Conservation (phyloP, 2,797 vertebrate species). For the Tragopan temminckii region DNA sequence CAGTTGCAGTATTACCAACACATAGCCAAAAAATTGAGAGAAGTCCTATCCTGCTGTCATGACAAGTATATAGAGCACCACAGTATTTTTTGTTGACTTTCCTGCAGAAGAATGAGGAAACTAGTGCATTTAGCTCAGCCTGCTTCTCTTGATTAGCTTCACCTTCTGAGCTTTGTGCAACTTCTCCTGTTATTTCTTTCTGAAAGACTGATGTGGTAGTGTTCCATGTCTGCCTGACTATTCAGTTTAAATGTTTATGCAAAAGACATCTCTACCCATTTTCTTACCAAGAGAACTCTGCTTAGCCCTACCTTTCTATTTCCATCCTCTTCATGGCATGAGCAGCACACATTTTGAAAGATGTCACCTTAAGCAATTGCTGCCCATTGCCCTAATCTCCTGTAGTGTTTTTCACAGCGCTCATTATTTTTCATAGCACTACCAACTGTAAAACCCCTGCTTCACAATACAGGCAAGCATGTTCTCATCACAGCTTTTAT, state of each 20-base stretch:
- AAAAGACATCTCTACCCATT: background rate
- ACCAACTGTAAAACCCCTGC: background rate
- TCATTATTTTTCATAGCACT: background rate
- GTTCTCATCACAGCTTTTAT: background rate
- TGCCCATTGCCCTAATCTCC: background rate
- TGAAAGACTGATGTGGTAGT: background rate
- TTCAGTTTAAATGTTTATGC: background rate
- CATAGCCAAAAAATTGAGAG: background rate
- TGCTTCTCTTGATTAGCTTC: background rate
- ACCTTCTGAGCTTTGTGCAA: background rate
- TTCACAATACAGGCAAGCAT: background rate
- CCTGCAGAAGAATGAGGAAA: background rate
- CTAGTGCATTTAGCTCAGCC: background rate
- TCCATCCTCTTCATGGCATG: background rate
- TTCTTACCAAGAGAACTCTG: background rate
- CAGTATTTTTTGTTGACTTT: background rate
- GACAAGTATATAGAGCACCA: background rate
- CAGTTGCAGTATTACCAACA: background rate
- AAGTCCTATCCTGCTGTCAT: background rate
- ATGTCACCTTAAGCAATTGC: background rate
- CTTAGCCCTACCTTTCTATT: background rate
- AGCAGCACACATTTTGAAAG: background rate
- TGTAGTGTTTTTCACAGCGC: background rate
- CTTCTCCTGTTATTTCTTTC: background rate
- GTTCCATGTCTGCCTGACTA: background rate